Percentiles rank a stretch among this genome's conserved stretches.
Evolutionary conservation across 2,888 invertebrate species (phyloP).

Genomic region (Herminia tarsipennalis): DNA sequence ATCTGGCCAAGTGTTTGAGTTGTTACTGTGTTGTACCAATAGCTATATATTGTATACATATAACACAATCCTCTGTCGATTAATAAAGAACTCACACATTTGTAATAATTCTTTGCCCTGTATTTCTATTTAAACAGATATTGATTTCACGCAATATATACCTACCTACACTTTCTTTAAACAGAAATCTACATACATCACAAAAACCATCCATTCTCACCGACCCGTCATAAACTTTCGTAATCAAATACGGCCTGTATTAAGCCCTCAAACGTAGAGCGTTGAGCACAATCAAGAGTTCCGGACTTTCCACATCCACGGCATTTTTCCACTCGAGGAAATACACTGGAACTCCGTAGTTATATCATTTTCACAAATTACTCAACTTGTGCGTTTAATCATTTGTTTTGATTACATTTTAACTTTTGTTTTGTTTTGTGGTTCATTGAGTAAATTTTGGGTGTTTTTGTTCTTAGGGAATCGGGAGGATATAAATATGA

Average conservation of each 20-base stretch:
- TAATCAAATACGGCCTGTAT: slow-evolving; percentile 2
- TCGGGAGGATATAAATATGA: no score
- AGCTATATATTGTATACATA: no score
- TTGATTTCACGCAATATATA: no score
- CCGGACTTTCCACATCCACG: slow-evolving; percentile 12
- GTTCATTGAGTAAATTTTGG: not conserved
- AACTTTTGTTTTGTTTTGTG: slow-evolving; percentile 11
- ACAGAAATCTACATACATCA: not conserved
- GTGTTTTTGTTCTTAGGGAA: not conserved
- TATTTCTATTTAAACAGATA: no score
- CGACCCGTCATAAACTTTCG: not conserved
- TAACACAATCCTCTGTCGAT: no score
- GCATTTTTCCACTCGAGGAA: slow-evolving; percentile 36
- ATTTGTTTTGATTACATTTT: slow-evolving; percentile 19
- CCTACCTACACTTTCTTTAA: no score
- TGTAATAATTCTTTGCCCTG: no score
- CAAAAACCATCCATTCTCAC: not conserved
- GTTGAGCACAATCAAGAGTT: slow-evolving; percentile 1
- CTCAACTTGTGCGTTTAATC: slow-evolving; percentile 31
- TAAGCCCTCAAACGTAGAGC: slow-evolving; percentile 1
- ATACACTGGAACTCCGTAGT: slow-evolving; percentile 16
- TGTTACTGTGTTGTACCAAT: no score
- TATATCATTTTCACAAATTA: slow-evolving; percentile 33
- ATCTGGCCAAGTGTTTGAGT: no score
- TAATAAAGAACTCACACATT: no score